phyloP scores from a whole-genome alignment of 2,888 invertebrate genomes.

The Polydrusus tereticollis region DNA sequence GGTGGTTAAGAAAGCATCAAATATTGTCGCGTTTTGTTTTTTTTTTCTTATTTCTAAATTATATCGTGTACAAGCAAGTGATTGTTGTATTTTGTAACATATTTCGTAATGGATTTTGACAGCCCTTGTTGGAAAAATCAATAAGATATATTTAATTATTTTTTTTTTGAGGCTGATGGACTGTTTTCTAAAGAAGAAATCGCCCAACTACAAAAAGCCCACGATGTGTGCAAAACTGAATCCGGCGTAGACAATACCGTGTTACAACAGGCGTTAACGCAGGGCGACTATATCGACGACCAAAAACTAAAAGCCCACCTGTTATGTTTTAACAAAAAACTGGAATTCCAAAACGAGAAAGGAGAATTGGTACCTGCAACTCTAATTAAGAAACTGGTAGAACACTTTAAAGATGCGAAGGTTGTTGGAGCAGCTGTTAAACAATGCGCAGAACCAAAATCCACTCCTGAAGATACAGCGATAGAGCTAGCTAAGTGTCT shows the following conservation, averaged over 20 bases:
- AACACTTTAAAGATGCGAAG: conserved; percentile 39
- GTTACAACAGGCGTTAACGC: conserved; percentile 45
- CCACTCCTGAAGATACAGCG: conserved; percentile 52
- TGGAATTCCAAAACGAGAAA: conserved; percentile 51
- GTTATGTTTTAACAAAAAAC: conserved; percentile 51
- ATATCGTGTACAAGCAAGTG: too few species aligned
- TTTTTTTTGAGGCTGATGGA: conserved; percentile 52
- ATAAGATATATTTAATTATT: too few species aligned
- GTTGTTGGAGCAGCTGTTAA: conserved; percentile 50
- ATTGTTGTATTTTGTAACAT: too few species aligned
- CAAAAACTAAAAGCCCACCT: conserved; percentile 51
- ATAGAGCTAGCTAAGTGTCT: conserved; percentile 55
- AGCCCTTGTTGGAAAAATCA: too few species aligned
- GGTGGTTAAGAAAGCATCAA: too few species aligned
- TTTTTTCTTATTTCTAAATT: too few species aligned
- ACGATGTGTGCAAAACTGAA: conserved; percentile 49
- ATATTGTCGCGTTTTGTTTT: too few species aligned
- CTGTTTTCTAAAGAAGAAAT: conserved; percentile 54
- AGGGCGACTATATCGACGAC: conserved; percentile 51
- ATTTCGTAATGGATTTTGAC: too few species aligned
- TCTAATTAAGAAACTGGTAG: conserved; percentile 44
- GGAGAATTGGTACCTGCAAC: conserved; percentile 51
- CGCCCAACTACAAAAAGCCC: conserved; percentile 50
- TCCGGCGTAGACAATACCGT: conserved; percentile 47
- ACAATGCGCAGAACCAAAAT: conserved; percentile 53